Evolutionary conservation across 1,140 invertebrate species (phyloP).

Genomic region (Conus ventricosus): DNA sequence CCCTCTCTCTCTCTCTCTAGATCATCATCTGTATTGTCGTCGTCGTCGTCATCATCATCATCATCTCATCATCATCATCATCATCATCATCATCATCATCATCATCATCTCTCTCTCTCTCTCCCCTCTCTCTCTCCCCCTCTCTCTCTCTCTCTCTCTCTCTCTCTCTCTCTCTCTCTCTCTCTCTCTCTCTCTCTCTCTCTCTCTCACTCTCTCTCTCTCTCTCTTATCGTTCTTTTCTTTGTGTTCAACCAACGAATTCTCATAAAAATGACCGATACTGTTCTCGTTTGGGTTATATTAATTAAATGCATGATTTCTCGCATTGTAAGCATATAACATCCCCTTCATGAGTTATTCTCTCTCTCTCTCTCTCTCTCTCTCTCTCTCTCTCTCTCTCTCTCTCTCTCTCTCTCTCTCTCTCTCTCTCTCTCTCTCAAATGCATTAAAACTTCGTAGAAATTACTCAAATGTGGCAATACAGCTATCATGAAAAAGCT

Average conservation of each 20-base stretch:
- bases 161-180: slow-evolving; percentile 14
- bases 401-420: background rate
- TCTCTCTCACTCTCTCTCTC: slow-evolving; percentile 23
- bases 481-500: too few species aligned
- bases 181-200: slow-evolving; percentile 21
- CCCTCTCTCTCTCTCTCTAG: slow-evolving; percentile 8
- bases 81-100: too few species aligned
- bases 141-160: slow-evolving; percentile 27
- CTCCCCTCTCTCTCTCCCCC: background rate
- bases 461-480: too few species aligned
- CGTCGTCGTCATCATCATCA: too few species aligned
- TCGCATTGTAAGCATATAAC: too few species aligned
- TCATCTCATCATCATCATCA: too few species aligned
- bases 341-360: background rate
- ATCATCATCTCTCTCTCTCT: slow-evolving; percentile 18
- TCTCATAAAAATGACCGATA: too few species aligned
- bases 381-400: slow-evolving; percentile 14
- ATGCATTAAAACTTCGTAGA: too few species aligned
- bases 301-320: too few species aligned
- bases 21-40: too few species aligned
- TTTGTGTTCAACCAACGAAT: too few species aligned
- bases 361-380: slow-evolving; percentile 8
- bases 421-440: background rate
- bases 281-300: too few species aligned
- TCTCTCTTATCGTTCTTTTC: background rate